Evolutionary conservation across 2,888 invertebrate species (phyloP).

Genomic region (Ypsolopha sequella): DNA sequence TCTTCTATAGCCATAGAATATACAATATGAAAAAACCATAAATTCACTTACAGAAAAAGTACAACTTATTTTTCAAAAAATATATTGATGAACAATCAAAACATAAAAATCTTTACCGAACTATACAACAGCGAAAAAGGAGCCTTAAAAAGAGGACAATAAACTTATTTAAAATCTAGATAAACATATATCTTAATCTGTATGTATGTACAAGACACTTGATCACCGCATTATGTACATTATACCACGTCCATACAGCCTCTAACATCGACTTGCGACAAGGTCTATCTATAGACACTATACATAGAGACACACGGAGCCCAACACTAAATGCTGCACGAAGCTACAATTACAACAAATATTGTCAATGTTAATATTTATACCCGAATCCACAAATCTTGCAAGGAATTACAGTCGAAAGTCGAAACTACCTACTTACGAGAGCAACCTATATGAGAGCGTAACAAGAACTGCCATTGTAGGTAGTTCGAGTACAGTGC

Average conservation of each 20-base stretch:
- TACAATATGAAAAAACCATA: background rate
- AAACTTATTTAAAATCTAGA: slow-evolving; percentile 23
- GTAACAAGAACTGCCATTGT: no score
- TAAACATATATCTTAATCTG: slow-evolving; percentile 18
- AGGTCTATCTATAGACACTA: no score
- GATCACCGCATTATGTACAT: slow-evolving; percentile 2
- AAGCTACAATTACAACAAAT: no score
- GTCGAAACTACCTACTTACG: no score
- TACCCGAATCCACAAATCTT: no score
- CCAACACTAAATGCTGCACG: no score
- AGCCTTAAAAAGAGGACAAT: slow-evolving; percentile 36
- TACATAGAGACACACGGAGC: no score
- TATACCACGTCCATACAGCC: background rate
- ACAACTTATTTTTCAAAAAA: slow-evolving; percentile 44
- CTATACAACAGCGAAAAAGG: slow-evolving; percentile 63
- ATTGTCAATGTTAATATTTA: no score
- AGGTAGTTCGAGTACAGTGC: no score
- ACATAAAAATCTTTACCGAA: slow-evolving; percentile 59
- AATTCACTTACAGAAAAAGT: background rate
- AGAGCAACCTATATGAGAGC: no score
- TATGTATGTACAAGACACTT: slow-evolving; percentile 2
- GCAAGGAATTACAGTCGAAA: no score
- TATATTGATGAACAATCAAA: slow-evolving; percentile 65
- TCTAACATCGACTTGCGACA: background rate
- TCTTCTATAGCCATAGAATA: background rate